phyloP scores from a whole-genome alignment of 2,888 invertebrate species.

The Eupithecia abbreviata region DNA sequence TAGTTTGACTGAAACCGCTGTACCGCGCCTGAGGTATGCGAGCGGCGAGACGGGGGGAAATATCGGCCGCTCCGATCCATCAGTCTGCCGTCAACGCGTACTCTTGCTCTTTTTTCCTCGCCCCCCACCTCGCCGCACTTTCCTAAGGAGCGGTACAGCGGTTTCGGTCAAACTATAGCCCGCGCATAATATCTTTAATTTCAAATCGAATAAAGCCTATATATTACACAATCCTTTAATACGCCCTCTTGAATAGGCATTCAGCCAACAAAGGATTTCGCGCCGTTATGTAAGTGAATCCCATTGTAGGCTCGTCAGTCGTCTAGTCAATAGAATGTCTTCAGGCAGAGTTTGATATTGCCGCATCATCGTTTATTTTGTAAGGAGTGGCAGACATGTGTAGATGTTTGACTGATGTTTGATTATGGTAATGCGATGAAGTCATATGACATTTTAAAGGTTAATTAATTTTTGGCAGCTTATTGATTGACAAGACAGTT shows the following conservation, averaged over 20 bases:
- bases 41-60: too few relatives aligned
- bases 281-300: conserved; percentile 68
- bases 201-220: conserved; percentile 50
- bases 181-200: conserved; percentile 16
- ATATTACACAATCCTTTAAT: conserved; percentile 59
- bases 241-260: conserved; percentile 66
- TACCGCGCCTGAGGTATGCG: too few relatives aligned
- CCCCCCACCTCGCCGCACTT: too few relatives aligned
- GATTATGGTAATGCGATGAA: conserved; percentile 67
- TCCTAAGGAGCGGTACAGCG: too few relatives aligned
- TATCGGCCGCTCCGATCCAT: too few relatives aligned
- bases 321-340: conserved; percentile 63
- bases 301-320: conserved; percentile 59
- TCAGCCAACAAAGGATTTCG: conserved; percentile 76
- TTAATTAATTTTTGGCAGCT: conserved; percentile 1
- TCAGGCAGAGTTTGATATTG: conserved; percentile 60
- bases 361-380: conserved; percentile 60
- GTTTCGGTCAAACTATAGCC: too few relatives aligned
- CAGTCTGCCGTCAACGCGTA: too few relatives aligned
- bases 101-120: too few relatives aligned
- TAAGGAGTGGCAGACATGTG: conserved; percentile 56
- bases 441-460: conserved; percentile 64
- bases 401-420: conserved; percentile 57
- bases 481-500: not conserved
- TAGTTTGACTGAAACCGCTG: too few relatives aligned